Conservation (phyloP, 2,888 invertebrate species). For the Corythucha ciliata region DNA sequence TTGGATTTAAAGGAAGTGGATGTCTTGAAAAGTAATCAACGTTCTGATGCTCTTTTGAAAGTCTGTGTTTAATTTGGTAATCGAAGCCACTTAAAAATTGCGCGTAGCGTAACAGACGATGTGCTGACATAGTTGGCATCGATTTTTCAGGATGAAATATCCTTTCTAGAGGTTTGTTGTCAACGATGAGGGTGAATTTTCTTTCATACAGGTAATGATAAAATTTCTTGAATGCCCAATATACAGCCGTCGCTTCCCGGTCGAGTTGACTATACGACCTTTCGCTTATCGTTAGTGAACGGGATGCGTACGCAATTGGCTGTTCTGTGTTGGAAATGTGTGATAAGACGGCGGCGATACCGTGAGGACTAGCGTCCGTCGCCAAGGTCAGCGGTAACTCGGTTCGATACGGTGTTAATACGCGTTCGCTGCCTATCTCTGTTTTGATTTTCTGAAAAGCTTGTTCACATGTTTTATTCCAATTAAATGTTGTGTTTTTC, state of each 20-base stretch:
- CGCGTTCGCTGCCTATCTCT: constrained; percentile 15
- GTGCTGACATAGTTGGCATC: constrained; percentile 12
- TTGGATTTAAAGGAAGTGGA: no score
- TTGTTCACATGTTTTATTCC: constrained; percentile 14
- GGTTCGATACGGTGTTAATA: constrained; percentile 14
- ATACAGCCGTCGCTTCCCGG: constrained; percentile 26
- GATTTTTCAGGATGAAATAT: constrained; percentile 19
- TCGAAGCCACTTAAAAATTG: constrained; percentile 11
- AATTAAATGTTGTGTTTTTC: constrained; percentile 26
- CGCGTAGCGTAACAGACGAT: constrained; percentile 17
- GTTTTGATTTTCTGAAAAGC: constrained; percentile 3
- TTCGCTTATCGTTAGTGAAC: neutral
- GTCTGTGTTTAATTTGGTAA: constrained; percentile 10
- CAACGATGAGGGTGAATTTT: constrained; percentile 21
- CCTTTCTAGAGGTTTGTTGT: constrained; percentile 20
- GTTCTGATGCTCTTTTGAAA: constrained; percentile 9
- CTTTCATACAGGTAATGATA: constrained; percentile 20
- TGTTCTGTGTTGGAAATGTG: constrained; percentile 11
- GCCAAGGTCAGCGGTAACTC: constrained; percentile 14
- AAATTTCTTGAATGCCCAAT: constrained; percentile 14
- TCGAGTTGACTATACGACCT: neutral
- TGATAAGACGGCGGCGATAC: constrained; percentile 11
- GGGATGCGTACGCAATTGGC: constrained; percentile 6
- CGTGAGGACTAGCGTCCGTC: constrained; percentile 23
- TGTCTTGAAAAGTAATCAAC: constrained; percentile 18